Evolutionary conservation across 1,140 invertebrate species (phyloP).

Genomic region (Drosophila nigromelanica): DNA sequence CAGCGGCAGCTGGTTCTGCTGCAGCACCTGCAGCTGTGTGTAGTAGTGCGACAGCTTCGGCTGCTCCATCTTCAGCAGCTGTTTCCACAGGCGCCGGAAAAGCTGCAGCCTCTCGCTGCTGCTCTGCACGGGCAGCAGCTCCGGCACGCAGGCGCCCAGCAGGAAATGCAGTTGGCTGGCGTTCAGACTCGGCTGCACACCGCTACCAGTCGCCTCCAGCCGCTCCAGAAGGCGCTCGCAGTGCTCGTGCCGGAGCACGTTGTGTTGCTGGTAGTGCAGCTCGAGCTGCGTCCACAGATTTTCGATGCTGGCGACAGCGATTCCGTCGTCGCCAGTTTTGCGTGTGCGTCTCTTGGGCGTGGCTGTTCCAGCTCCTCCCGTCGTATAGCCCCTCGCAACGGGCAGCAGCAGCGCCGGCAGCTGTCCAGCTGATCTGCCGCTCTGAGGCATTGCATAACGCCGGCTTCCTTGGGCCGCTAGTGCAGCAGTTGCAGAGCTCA

Average conservation of each 20-base stretch:
- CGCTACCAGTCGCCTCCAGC: conserved; percentile 18
- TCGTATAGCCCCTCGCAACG: conserved; percentile 5
- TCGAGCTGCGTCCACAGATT: conserved; percentile 59
- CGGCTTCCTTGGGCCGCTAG: not conserved
- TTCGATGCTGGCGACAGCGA: conserved; percentile 17
- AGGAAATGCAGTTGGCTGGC: conserved; percentile 62
- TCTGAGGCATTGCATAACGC: conserved; percentile 34
- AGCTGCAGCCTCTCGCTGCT: conserved; percentile 43
- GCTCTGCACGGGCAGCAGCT: conserved; percentile 59
- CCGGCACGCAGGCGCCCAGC: conserved; percentile 64
- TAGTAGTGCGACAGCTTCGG: conserved; percentile 57
- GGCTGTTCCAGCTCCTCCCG: not conserved
- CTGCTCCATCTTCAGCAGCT: conserved; percentile 50
- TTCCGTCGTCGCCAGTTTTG: not conserved
- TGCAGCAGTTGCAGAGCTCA: conserved; percentile 10
- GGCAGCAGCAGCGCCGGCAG: not conserved
- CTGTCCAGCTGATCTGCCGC: not conserved
- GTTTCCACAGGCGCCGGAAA: conserved; percentile 61
- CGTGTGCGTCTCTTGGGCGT: conserved; percentile 6
- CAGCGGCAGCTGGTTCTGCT: conserved; percentile 56
- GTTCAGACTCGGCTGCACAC: conserved; percentile 10
- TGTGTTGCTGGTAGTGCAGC: conserved; percentile 60
- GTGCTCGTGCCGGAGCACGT: conserved; percentile 50
- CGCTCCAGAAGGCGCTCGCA: conserved; percentile 50
- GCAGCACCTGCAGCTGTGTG: conserved; percentile 61